These are phyloP conservation scores for Trichonephila inaurata DNA, from an alignment of 1,140 invertebrate genomes.

Conservation along the genomic window DNA sequence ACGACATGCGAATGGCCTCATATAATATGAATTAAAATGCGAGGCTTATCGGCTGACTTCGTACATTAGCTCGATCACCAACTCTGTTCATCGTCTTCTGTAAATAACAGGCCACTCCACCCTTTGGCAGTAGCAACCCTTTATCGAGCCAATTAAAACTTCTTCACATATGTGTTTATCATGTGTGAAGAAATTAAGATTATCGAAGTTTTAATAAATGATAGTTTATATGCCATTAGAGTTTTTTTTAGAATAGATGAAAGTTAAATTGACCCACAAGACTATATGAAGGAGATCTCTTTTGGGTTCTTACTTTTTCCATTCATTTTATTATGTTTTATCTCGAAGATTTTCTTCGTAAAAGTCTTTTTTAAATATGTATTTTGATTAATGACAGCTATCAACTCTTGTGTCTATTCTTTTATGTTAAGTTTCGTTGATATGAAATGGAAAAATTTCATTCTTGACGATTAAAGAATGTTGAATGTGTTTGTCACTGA, in stretches of 20 bases:
- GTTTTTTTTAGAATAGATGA: background rate
- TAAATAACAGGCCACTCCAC: slow-evolving; percentile 72
- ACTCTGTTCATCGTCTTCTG: slow-evolving; percentile 61
- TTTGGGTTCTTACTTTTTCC: background rate
- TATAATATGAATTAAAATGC: slow-evolving; percentile 76
- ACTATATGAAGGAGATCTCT: background rate
- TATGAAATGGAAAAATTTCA: no score
- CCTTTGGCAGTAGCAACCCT: slow-evolving; percentile 55
- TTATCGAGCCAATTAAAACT: slow-evolving; percentile 66
- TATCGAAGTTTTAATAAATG: slow-evolving; percentile 39
- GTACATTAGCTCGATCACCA: slow-evolving; percentile 67
- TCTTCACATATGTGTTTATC: slow-evolving; percentile 53
- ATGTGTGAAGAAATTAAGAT: slow-evolving; percentile 55
- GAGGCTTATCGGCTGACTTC: slow-evolving; percentile 67
- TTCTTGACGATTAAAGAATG: no score
- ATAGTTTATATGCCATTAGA: slow-evolving; percentile 34
- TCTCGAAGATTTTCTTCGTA: background rate
- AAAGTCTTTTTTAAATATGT: background rate
- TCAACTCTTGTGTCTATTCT: background rate
- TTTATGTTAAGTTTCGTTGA: background rate
- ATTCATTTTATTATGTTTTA: slow-evolving; percentile 14
- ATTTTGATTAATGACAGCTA: background rate
- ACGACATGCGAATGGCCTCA: slow-evolving; percentile 71
- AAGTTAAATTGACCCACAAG: slow-evolving; percentile 17
- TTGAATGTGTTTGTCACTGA: no score